Base-by-base conservation (phyloP, 2,113 vertebrate species). In the Lophura nycthemera region DNA sequence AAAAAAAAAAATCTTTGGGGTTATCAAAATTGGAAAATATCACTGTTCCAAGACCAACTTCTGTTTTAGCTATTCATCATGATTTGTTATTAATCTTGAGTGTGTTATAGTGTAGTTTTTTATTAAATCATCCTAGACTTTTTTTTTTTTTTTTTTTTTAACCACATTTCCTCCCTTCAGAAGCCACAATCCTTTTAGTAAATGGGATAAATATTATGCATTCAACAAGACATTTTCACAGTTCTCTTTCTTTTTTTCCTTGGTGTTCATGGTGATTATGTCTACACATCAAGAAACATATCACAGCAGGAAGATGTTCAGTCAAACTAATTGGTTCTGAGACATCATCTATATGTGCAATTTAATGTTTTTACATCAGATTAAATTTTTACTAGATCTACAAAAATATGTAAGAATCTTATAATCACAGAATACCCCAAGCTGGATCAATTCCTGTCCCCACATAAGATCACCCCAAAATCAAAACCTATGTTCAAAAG, bases 91-190 rank as follows among this genome's bases (percentile, higher is more conserved):
- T 40, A 40, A 40, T 11, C 40, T 40, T 40, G 40, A 40, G 40
- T 40, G 40, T 40, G 40, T 40, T 40, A 40, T 40, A 40, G 11
- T 40, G 40, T 11, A 73, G 3, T 12, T 50, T 66, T 74, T 2
- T 0, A 47, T 60, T 77, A 88, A 77, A 86, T 43, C 70, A 60
- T 47, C 8, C 29, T 12, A 29, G 12, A 17, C 3, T 21, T 34
- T 9, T 0, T 17, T 71, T 92, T 82, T 67, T 21, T 32, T 9
- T 0, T 42, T 42, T 43, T 43, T 17, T 71, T 92, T 82, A 60
- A 8, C 7, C 19, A 42, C 1, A 0, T 2, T 75, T 75, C 4
- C 4, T 88, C 18, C 27, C 7, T 13, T 70, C 45, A 54, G 20
- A 10, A 80, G 5, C 7, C 1, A 4, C 9, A 24, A 15, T 36